A percentile compares a stretch with the other conserved stretches of the same genome.
Evolutionary conservation across 2,113 vertebrate species (phyloP).

Genomic region (Neotoma lepida): DNA sequence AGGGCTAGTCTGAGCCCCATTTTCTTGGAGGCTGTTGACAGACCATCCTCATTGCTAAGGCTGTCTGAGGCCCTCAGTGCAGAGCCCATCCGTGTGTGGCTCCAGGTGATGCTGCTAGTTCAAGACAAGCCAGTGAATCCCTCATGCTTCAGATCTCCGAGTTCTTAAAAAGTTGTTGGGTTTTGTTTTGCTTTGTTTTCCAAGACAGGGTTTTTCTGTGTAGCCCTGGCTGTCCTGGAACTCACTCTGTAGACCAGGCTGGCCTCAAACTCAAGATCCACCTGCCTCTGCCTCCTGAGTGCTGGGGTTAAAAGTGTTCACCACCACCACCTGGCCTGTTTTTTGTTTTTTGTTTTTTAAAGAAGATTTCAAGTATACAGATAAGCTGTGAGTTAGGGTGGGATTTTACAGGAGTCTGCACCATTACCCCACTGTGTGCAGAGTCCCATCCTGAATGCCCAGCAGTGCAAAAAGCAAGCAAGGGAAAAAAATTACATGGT

Average conservation of each 20-base stretch:
- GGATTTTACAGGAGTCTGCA: background rate
- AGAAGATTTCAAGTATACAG: background rate
- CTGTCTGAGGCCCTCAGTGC: background rate
- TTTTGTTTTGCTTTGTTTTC: background rate
- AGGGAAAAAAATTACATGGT: background rate
- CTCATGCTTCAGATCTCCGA: background rate
- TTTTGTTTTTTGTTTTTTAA: background rate
- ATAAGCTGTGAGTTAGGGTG: background rate
- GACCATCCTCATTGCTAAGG: background rate
- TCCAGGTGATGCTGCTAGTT: background rate
- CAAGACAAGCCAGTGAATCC: background rate
- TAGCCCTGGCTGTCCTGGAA: background rate
- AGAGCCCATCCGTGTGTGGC: background rate
- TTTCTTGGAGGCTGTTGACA: background rate
- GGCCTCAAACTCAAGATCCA: background rate
- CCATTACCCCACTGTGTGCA: background rate
- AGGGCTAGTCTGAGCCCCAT: background rate
- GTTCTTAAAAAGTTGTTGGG: background rate
- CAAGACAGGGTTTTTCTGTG: background rate
- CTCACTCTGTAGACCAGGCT: background rate
- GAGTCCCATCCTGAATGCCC: background rate
- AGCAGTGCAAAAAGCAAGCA: background rate
- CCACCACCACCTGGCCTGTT: background rate
- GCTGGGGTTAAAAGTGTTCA: background rate
- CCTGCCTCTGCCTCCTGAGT: background rate